Base-by-base conservation (phyloP, 2,888 invertebrate species). In the Laothoe populi region DNA sequence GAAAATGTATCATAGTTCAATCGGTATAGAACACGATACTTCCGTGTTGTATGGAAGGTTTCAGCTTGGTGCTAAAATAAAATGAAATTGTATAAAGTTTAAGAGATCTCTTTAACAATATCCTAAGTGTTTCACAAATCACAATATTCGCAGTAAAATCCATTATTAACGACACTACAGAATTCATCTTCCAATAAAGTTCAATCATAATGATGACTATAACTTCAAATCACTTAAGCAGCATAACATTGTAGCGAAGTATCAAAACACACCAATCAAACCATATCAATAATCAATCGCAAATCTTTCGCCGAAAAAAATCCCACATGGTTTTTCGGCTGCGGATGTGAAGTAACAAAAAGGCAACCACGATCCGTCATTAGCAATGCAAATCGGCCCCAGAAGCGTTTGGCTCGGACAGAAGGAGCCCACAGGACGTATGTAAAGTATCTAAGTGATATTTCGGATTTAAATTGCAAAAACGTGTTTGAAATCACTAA, bases 321-420 rank as follows among this genome's bases (percentile, higher is more conserved):
- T 49, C 63, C 64, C 64, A 65, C 19, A 70, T 64, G 70, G 24
- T 58, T 64, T 48, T 53, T 53, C 19, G 53, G 35, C 53, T 3
- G 11, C 11, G 35, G 53, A 53, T 53, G 53, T 31, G 53, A 31
- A 64, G 67, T 62, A 66, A 69, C 72, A 72, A 75, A 76, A 76
- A 67, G 68, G 58, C 63, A 66, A 57, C 63, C 64, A 72, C 69
- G 65, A 68, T 65, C 67, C 66, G 66, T 73, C 78, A 88, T 88
- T 88, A 87, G 84, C 82, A 86, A 79, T 88, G 86, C 86, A 83
- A 87, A 88, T 88, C 69, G 71, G 71, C 74, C 77, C 73, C 82
- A 74, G 70, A 63, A 63, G 64, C 65, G 24, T 64, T 63, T 68
- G 66, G 53, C 48, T 62, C 60, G 57, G 71, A 74, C 64, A 67